phyloP scores from a whole-genome alignment of 2,113 vertebrate species.

The Alethe diademata region DNA sequence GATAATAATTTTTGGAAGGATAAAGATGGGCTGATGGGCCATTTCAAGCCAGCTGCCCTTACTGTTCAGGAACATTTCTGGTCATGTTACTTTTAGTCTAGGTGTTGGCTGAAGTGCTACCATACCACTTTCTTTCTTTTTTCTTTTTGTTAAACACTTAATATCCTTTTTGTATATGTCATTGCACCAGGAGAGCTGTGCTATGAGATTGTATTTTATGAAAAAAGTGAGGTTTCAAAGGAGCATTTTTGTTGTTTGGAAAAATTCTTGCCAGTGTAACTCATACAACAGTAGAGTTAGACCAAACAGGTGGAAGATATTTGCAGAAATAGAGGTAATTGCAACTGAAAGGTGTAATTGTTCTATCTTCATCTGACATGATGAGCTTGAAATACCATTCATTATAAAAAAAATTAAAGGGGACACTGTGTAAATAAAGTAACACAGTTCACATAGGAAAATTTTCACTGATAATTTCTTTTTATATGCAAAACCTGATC shows the following conservation, averaged over 20 bases:
- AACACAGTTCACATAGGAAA: not conserved
- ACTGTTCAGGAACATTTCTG: not conserved
- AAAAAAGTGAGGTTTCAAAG: not conserved
- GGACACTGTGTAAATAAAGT: not conserved
- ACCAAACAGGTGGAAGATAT: not conserved
- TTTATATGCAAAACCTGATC: not conserved
- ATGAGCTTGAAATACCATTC: not conserved
- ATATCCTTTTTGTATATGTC: not conserved
- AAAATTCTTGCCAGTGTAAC: not conserved
- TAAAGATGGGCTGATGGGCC: not conserved
- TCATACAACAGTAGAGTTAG: not conserved
- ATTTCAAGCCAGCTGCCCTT: not conserved
- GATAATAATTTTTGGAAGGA: not conserved
- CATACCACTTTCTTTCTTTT: not conserved
- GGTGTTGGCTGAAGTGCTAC: not conserved
- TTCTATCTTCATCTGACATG: not conserved
- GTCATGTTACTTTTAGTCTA: not conserved
- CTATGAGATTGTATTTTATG: not conserved
- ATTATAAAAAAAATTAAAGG: not conserved
- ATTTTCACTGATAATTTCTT: not conserved
- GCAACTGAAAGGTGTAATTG: slow-evolving; percentile 1
- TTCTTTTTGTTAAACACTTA: not conserved
- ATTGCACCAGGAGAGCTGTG: not conserved
- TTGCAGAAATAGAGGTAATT: slow-evolving; percentile 16
- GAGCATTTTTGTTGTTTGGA: not conserved